Evolutionary conservation across 2,113 vertebrate genomes (phyloP), one percentile per base, ranked within the genome.

Genomic region (Sinosuthora webbiana): DNA sequence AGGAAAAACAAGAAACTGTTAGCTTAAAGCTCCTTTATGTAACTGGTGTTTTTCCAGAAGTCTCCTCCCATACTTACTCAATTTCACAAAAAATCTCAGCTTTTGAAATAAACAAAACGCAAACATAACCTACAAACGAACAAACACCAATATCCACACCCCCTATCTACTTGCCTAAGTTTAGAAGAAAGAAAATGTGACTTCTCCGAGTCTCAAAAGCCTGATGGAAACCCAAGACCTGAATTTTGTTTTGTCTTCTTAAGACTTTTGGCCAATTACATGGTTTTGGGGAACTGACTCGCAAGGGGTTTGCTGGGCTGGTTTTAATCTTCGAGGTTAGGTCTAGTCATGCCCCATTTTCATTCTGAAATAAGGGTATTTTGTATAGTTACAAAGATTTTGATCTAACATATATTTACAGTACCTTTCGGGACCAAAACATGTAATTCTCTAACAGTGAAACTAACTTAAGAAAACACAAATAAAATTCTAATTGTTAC

Each of bases 271-370:
- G 52, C 14, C 55, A 89, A 47, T 63, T 80, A 45, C 27, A 73
- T 3, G 30, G 44, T 44, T 91, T 88, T 60, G 59, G 76, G 55
- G 39, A 85, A 85, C 45, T 77, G 63, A 93, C 59, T 93, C 74
- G 80, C 0, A 0, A 47, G 16, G 31, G 11, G 8, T 87, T 83
- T 76, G 59, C 62, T 74, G 49, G 31, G 42, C 77, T 93, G 41
- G 53, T 83, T 83, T 94, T 49, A 94, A 90, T 57, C 60, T 23
- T n/a, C 68, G 14, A 93, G 50, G 69, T 78, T 70, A 90, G 44
- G 71, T 60, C 33, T 56, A 92, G 31, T 33, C 52, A 90, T 53
- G 39, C 7, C 35, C 65, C 64, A 24, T 52, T 93, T 78, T 78
- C 55, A 53, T 45, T 86, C 24, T 89, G 44, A 74, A 96, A 86